These are phyloP conservation scores for Cephus runcator DNA, from an alignment of 2,888 invertebrate genomes.

Conservation along the genomic window DNA sequence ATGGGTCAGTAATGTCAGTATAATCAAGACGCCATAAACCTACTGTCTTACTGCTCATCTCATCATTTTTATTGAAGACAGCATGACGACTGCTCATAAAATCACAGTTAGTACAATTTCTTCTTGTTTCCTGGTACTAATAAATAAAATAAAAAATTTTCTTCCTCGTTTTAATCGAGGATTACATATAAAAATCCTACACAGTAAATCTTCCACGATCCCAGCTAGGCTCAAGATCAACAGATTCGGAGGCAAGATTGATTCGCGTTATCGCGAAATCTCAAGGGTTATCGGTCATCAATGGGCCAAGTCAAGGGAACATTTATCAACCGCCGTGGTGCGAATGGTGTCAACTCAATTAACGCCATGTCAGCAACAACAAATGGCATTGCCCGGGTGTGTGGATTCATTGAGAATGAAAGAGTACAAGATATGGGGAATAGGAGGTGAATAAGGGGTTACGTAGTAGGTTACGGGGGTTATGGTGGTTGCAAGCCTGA, in stretches of 20 bases:
- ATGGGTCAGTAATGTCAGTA: constrained; percentile 38
- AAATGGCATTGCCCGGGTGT: constrained; percentile 24
- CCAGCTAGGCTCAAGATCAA: neutral
- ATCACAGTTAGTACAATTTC: neutral
- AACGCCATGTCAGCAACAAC: constrained; percentile 34
- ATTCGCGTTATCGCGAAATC: constrained; percentile 8
- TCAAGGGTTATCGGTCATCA: constrained; percentile 43
- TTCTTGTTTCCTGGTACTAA: neutral
- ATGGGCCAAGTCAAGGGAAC: constrained; percentile 27
- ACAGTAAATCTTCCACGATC: neutral
- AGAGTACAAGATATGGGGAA: neutral
- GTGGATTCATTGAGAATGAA: constrained; percentile 13
- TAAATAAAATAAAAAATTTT: neutral
- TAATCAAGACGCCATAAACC: constrained; percentile 43
- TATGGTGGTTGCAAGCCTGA: neutral
- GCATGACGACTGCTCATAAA: constrained; percentile 17
- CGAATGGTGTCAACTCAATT: constrained; percentile 45
- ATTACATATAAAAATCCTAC: neutral
- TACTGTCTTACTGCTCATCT: constrained; percentile 27
- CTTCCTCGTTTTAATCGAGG: neutral
- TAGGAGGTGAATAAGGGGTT: neutral
- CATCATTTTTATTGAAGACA: constrained; percentile 28
- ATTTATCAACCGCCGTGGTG: constrained; percentile 28
- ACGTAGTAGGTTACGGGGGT: neutral
- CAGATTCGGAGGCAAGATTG: neutral